Evolutionary conservation across 2,797 vertebrate species (phyloP).

Genomic region (Pempheris klunzingeri): DNA sequence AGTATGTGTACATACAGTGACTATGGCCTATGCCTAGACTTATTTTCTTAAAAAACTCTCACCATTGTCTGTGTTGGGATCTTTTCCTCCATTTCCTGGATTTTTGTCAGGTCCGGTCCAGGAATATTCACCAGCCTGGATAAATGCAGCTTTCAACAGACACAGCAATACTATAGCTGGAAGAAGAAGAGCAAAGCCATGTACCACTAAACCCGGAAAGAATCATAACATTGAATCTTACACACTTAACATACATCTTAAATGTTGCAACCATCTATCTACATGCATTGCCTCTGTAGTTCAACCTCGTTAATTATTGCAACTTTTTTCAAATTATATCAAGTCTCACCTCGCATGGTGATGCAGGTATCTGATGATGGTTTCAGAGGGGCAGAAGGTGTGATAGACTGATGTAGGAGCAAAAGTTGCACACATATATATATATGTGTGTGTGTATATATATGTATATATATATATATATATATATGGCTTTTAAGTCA

Average conservation of each 20-base stretch:
- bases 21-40: neutral
- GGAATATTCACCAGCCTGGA: neutral
- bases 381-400: constrained; percentile 1
- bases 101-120: neutral
- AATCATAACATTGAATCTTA: neutral
- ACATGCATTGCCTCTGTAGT: neutral
- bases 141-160: constrained; percentile 62
- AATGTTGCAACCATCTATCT: neutral
- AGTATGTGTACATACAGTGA: neutral
- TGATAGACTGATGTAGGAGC: constrained; percentile 11
- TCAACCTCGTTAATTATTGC: neutral
- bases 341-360: constrained; percentile 78
- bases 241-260: neutral
- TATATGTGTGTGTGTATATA: constrained; percentile 18
- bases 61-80: constrained; percentile 48
- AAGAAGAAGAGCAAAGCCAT: neutral
- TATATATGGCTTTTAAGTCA: neutral
- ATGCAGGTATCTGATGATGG: constrained; percentile 23
- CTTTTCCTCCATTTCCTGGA: rapidly evolving
- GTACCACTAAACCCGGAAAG: neutral
- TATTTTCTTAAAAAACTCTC: constrained; percentile 22
- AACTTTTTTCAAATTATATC: neutral
- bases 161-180: constrained; percentile 71
- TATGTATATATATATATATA: constrained; percentile 38
- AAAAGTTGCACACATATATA: constrained; percentile 41